Conservation (phyloP, 2,888 invertebrate species). For the Panzeria rudis region DNA sequence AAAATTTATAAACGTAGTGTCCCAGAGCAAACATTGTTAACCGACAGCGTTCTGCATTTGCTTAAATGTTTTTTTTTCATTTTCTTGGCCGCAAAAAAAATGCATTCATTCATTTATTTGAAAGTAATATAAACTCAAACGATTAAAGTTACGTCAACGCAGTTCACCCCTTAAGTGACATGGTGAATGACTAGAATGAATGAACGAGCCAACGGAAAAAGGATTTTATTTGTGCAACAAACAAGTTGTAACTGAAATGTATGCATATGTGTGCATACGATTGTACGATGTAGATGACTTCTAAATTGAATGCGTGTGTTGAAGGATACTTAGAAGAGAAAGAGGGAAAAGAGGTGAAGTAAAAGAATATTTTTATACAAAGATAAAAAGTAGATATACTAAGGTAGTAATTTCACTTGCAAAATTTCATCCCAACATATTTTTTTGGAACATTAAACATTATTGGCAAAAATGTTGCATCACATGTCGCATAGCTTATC, state of each 20-base stretch:
- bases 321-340: neutral
- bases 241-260: conserved; percentile 21
- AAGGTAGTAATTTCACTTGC: neutral
- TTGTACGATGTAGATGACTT: neutral
- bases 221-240: conserved; percentile 27
- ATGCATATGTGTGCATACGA: neutral
- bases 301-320: neutral
- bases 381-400: neutral
- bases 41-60: neutral
- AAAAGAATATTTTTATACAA: neutral
- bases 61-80: neutral
- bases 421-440: neutral
- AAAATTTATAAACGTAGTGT: conserved; percentile 1
- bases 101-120: conserved; percentile 57
- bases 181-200: conserved; percentile 57
- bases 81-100: conserved; percentile 36
- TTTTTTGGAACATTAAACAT: neutral
- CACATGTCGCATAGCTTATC: neutral
- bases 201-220: conserved; percentile 25
- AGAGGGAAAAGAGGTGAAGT: conserved; percentile 1
- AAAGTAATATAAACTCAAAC: conserved; percentile 67
- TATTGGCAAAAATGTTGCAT: neutral
- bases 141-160: conserved; percentile 71
- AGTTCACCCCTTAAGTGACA: conserved; percentile 67
- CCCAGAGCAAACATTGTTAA: neutral